Evolutionary conservation across 1,140 invertebrate genomes (phyloP).

Genomic region (Heliconius himera): DNA sequence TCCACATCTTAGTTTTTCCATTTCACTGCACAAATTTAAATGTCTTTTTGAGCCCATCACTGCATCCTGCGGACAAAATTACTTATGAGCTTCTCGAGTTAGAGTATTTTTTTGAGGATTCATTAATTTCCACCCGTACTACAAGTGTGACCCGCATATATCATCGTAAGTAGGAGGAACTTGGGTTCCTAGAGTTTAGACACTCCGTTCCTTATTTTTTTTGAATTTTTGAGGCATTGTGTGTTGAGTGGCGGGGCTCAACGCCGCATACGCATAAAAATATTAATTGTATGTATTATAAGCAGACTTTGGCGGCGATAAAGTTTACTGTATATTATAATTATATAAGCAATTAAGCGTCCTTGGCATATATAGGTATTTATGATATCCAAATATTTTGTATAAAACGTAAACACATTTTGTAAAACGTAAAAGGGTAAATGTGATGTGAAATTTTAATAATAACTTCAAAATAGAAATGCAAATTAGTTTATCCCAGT

Average conservation of each 20-base stretch:
- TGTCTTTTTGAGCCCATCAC: conserved; percentile 20
- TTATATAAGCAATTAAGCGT: not conserved
- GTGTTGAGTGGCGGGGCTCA: too few species aligned
- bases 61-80: conserved; percentile 31
- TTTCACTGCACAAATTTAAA: conserved; percentile 20
- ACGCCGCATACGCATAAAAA: too few species aligned
- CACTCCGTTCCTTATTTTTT: too few species aligned
- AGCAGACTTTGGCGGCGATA: too few species aligned
- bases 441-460: conserved; percentile 8
- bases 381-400: not conserved
- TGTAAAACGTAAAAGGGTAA: not conserved
- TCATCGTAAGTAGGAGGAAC: too few species aligned
- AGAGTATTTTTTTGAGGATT: too few species aligned
- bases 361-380: not conserved
- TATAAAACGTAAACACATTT: not conserved
- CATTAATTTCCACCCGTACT: too few species aligned
- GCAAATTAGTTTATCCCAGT: conserved; percentile 9
- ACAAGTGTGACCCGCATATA: too few species aligned
- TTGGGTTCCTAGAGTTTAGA: too few species aligned
- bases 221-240: too few species aligned
- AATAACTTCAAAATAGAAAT: conserved; percentile 13
- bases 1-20: conserved; percentile 27
- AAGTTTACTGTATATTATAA: not conserved
- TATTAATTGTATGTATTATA: too few species aligned
- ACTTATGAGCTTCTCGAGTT: too few species aligned